Base-by-base conservation (phyloP, 1,140 invertebrate genomes). In the Mycetomoellerius zeteki region DNA sequence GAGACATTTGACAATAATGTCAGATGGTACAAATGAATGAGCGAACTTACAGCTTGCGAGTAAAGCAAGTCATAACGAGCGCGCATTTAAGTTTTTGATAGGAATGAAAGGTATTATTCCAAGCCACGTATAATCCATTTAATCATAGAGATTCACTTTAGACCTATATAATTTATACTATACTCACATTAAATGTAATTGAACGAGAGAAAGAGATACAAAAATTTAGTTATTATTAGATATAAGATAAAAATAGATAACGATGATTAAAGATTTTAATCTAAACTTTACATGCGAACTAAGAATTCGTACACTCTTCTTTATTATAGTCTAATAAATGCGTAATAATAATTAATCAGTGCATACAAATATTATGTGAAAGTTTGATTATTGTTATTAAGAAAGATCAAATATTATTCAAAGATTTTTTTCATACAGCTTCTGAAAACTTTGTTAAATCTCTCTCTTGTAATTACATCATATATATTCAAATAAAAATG, bases 161-260 rank as follows among this genome's bases (percentile, higher is more conserved):
- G 16, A 2, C 7, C 52, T 52, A 43, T 10, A 72, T 50, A 14
- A 12, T 27, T 50, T 30, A n/a, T n/a, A 52, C 24, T 30, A 47
- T 71, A 27, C 8, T 30, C 24, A 50, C 1, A 72, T 50, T 72
- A 24, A n/a, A n/a, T 7, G 14, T n/a, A 1, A 24, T 71, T 19
- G 24, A 21, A 3, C 3, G 14, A 72, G 16, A 4, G 47, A 52
- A 0, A 10, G 24, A 72, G 24, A 10, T 67, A 67, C 1, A 54
- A 19, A 52, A 14, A 33, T 30, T 73, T 54, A 72, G 3, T 27
- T 72, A 71, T 47, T 69, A 43, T 52, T 73, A 73, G 27, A 72
- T 4, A 72, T 4, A 50, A 72, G 43, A 73, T 73, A 8, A 73
- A 33, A 54, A 33, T 73, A 16, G 8, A 65, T 7, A 67, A 43